Base-by-base conservation (phyloP, 2,113 vertebrate genomes). In the Collichthys lucidus region DNA sequence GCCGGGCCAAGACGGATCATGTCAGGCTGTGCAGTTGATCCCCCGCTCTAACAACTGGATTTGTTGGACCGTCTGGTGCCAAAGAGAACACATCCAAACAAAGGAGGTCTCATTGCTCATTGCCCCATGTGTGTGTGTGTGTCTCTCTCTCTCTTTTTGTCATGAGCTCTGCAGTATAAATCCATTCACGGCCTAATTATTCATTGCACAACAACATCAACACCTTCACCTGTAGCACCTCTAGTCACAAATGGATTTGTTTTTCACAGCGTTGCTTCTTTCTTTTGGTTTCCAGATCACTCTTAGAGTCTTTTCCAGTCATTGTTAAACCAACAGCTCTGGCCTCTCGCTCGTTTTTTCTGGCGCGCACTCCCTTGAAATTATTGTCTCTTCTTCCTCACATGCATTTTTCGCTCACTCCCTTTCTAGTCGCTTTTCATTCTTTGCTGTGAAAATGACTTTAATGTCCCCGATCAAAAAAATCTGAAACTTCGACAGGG, bases 21-120 rank as follows among this genome's bases (percentile, higher is more conserved):
- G 20, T 79, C 75, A 86, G 80, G 50, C 71, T 75, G 26, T 20
- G 47, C 47, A 56, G 57, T 65, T 75, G 80, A 86, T 82, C 75
- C 35, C 35, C 49, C 0, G 11, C 65, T 40, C 56, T 42, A 65
- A 65, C 72, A 74, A 70, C 59, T 82, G 53, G 71, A 74, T 86
- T 79, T 78, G 79, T 47, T 29, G 57, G 35, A 55, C 70, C n/a
- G 52, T 22, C 42, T 17, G 64, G 16, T 74, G 74, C 84, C 84
- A 86, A 56, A 49, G n/a, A 56, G 72, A 82, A 56, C 56, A 57
- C 19, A 42, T 57, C 52, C 66, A 71, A 77, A 73, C 68, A 50
- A 65, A 73, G 52, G 61, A 40, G 61, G 60, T 29, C 74, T 59
- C 49, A 35, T 71, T 61, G 19, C 19, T 19, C 47, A n/a, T n/a